Conservation (phyloP, 1,140 invertebrate genomes). For the Caenorhabditis latens region DNA sequence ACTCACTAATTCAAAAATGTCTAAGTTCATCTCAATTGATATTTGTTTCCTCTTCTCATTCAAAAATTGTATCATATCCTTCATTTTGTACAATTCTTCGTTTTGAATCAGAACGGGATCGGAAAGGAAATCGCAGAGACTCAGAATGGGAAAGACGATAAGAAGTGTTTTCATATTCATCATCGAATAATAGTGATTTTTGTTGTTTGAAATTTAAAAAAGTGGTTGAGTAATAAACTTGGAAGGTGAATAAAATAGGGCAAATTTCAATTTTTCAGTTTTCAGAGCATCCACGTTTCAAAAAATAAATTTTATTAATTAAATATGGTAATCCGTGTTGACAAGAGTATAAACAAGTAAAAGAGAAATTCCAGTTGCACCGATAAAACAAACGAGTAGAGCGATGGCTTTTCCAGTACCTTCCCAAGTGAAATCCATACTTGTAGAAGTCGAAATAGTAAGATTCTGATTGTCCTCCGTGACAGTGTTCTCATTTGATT, state of each 20-base stretch:
- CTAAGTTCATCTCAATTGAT: neutral
- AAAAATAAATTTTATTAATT: neutral
- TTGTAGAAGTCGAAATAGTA: neutral
- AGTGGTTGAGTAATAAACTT: no score
- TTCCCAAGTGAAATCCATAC: neutral
- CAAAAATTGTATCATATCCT: neutral
- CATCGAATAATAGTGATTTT: no score
- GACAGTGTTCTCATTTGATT: neutral
- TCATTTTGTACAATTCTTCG: neutral
- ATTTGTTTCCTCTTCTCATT: neutral
- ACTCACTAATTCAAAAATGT: neutral
- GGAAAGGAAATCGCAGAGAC: neutral
- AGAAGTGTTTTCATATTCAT: no score
- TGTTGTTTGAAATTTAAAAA: no score
- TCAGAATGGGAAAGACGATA: no score
- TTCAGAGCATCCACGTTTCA: no score
- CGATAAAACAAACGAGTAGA: neutral
- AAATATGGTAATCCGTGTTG: neutral
- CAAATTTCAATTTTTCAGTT: no score
- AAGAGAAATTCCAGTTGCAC: neutral
- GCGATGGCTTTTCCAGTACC: neutral
- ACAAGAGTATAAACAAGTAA: neutral
- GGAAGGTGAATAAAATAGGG: no score
- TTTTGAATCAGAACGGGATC: neutral
- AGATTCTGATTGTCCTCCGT: no score